These are phyloP conservation scores for Drosophila punjabiensis DNA, from an alignment of 1,140 invertebrate genomes.

Conservation along the genomic window DNA sequence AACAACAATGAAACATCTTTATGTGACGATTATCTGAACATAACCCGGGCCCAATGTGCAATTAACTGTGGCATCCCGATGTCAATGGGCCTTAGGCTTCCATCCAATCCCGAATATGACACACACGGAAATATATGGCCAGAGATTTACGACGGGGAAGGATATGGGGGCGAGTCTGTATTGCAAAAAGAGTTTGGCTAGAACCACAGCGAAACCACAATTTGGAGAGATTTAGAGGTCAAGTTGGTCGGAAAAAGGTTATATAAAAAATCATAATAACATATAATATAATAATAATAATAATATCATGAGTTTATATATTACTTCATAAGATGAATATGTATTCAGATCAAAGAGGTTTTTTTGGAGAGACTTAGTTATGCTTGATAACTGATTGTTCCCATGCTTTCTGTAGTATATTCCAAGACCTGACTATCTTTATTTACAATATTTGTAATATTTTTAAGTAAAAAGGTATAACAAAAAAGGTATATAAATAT, in stretches of 20 bases:
- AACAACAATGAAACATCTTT: conserved; percentile 76
- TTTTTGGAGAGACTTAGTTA: background rate
- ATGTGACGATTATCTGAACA: conserved; percentile 78
- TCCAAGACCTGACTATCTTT: background rate
- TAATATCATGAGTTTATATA: background rate
- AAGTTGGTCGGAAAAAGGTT: too few relatives aligned
- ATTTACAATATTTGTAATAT: background rate
- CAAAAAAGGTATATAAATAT: background rate
- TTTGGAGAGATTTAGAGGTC: background rate
- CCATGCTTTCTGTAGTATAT: background rate
- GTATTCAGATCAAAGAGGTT: fast-evolving
- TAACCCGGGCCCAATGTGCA: conserved; percentile 68
- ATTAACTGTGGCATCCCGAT: conserved; percentile 64
- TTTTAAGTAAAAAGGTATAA: background rate
- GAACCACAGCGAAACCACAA: background rate
- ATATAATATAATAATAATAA: background rate
- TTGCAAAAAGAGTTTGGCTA: conserved; percentile 1
- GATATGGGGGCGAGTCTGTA: background rate
- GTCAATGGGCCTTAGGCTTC: conserved; percentile 15
- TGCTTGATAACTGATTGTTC: background rate
- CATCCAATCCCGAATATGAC: conserved; percentile 39
- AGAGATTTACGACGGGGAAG: conserved; percentile 29
- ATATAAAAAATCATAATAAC: background rate
- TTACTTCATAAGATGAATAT: background rate
- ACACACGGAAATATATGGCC: conserved; percentile 32